A percentile compares a stretch with the other conserved stretches of the same genome.
Evolutionary conservation across 2,113 vertebrate genomes (phyloP).

Genomic region (Cynocephalus volans): DNA sequence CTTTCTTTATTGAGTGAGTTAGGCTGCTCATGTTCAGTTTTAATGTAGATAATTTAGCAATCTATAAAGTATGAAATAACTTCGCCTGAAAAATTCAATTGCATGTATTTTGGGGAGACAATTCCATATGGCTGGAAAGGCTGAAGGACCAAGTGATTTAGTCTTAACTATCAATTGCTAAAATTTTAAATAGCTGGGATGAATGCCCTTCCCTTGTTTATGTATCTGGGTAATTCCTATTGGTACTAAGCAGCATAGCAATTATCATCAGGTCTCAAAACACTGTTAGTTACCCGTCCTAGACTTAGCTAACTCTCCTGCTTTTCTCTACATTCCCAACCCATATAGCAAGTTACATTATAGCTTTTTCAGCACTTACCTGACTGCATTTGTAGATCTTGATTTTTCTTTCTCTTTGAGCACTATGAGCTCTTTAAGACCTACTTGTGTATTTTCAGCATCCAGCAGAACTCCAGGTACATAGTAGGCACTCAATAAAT

Average conservation of each 20-base stretch:
- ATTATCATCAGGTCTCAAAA: background rate
- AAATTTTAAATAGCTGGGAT: background rate
- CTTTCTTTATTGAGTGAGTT: conserved; percentile 30
- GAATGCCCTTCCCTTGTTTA: background rate
- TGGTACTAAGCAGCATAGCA: background rate
- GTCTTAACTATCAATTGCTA: background rate
- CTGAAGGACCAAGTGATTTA: background rate
- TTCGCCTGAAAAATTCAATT: conserved; percentile 43
- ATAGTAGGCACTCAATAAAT: background rate
- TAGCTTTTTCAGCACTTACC: background rate
- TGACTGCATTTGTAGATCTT: background rate
- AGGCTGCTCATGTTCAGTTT: background rate
- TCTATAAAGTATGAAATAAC: background rate
- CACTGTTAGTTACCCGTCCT: background rate
- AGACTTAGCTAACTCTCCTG: background rate
- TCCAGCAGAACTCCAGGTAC: background rate
- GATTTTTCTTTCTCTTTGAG: background rate
- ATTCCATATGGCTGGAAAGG: background rate
- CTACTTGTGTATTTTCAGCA: background rate
- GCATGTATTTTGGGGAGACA: background rate
- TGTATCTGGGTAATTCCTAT: background rate
- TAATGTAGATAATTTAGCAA: conserved; percentile 11
- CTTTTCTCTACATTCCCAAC: background rate
- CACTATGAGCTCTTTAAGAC: background rate
- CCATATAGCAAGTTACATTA: background rate